Conservation (phyloP, 2,888 invertebrate species). For the Agrotis ipsilon region DNA sequence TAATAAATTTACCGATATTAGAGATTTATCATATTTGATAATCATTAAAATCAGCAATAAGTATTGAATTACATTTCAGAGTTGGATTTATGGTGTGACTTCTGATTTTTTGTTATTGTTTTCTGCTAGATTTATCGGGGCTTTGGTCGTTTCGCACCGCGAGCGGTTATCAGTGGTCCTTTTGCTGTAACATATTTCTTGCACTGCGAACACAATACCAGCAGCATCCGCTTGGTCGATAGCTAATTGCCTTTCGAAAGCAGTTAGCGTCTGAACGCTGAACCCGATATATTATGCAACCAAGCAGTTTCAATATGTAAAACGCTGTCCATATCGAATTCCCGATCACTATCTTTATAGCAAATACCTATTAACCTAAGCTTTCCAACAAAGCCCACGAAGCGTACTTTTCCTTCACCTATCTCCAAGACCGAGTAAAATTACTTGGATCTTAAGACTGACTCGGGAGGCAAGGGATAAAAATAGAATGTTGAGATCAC, state of each 20-base stretch:
- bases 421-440: neutral
- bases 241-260: constrained; percentile 44
- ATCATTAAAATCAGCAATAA: constrained; percentile 25
- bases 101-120: constrained; percentile 15
- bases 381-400: constrained; percentile 18
- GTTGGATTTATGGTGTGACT: constrained; percentile 26
- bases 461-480: neutral
- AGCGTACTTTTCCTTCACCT: neutral
- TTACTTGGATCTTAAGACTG: neutral
- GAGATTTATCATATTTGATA: constrained; percentile 34
- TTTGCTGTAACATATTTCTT: constrained; percentile 11
- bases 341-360: neutral
- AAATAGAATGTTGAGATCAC: constrained; percentile 8
- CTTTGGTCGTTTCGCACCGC: neutral
- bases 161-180: neutral
- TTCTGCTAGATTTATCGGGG: neutral
- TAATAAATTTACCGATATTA: constrained; percentile 41
- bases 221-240: neutral
- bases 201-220: constrained; percentile 17
- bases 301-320: constrained; percentile 28
- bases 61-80: constrained; percentile 27
- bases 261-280: constrained; percentile 22
- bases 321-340: constrained; percentile 24
- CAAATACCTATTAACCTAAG: constrained; percentile 16
- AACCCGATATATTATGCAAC: constrained; percentile 31